Evolutionary conservation across 2,113 vertebrate species (phyloP).

Genomic region (Triplophysa dalaica): DNA sequence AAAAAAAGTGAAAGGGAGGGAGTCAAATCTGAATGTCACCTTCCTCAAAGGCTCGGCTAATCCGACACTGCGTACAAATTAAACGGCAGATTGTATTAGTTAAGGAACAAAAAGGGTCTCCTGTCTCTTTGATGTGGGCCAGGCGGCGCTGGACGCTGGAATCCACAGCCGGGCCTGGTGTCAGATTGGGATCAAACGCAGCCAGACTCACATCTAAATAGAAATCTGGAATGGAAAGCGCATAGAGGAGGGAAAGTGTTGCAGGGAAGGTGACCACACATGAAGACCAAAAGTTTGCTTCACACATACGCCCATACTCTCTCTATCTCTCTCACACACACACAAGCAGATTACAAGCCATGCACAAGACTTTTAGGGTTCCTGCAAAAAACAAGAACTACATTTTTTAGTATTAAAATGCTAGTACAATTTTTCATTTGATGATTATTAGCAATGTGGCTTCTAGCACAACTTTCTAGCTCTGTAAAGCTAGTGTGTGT

Average conservation of each 20-base stretch:
- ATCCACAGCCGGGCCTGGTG: conserved; percentile 21
- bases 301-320: conserved; percentile 32
- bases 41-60: conserved; percentile 30
- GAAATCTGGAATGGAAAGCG: background rate
- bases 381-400: too few species aligned
- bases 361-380: background rate
- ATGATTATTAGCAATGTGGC: too few species aligned
- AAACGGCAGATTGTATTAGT: conserved; percentile 31
- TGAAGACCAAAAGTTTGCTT: conserved; percentile 39
- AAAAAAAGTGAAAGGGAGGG: background rate
- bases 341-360: background rate
- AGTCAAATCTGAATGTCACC: conserved; percentile 22
- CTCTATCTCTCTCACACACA: background rate
- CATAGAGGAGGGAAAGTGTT: background rate
- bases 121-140: conserved; percentile 30
- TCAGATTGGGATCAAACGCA: conserved; percentile 31
- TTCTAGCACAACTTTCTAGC: too few species aligned
- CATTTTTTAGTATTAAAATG: too few species aligned
- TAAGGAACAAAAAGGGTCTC: conserved; percentile 25
- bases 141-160: conserved; percentile 24
- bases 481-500: too few species aligned
- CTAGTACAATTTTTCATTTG: too few species aligned
- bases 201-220: conserved; percentile 22
- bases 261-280: conserved; percentile 47
- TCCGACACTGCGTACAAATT: conserved; percentile 33